These are phyloP conservation scores for Erebia palarica DNA, from an alignment of 2,888 invertebrate genomes.

Conservation along the genomic window DNA sequence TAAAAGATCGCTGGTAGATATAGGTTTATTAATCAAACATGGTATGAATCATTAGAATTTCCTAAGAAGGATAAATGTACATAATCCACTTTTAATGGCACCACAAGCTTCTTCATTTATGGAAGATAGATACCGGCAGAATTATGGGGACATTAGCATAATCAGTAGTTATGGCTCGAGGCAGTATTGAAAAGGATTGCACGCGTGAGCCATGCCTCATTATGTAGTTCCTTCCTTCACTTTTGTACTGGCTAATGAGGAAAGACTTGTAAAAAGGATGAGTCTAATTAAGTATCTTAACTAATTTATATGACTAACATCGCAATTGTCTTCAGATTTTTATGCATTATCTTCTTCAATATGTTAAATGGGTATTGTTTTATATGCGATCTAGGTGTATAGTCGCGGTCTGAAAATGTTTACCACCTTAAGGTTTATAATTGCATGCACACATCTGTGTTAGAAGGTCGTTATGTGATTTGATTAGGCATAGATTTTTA, in stretches of 20 bases:
- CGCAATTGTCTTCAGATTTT: conserved; percentile 22
- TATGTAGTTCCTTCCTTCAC: conserved; percentile 50
- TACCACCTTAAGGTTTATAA: no score
- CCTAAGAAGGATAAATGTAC: conserved; percentile 34
- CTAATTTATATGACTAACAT: conserved; percentile 17
- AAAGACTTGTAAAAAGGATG: conserved; percentile 38
- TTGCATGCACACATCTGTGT: no score
- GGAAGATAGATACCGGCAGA: conserved; percentile 41
- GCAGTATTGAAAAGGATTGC: conserved; percentile 51
- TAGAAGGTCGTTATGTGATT: no score
- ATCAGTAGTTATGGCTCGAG: conserved; percentile 53
- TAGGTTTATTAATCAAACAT: conserved; percentile 13
- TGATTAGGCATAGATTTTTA: no score
- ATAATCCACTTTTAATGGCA: conserved; percentile 48
- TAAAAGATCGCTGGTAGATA: not conserved
- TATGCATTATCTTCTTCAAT: not conserved
- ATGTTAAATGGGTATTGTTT: not conserved
- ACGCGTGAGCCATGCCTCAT: conserved; percentile 53
- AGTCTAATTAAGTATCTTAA: conserved; percentile 35
- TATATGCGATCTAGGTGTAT: no score
- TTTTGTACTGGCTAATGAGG: conserved; percentile 45
- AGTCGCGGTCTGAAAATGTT: no score
- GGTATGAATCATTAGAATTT: conserved; percentile 20
- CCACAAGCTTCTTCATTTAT: conserved; percentile 41
- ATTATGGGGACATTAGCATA: conserved; percentile 55